Conservation (phyloP, 2,113 vertebrate genomes). For the Oenanthe melanoleuca region DNA sequence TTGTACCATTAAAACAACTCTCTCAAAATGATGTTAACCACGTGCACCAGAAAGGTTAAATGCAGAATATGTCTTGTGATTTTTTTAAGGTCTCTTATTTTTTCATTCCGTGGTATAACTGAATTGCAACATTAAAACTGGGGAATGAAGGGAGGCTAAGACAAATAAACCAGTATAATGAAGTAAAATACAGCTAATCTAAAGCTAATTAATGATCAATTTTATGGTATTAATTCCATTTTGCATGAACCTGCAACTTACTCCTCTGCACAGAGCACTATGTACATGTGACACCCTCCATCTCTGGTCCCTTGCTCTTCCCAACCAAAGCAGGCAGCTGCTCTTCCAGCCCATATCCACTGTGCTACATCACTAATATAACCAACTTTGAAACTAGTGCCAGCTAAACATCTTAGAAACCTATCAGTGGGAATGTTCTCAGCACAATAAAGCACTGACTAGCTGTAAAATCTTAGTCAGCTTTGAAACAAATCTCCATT, state of each 20-base stretch:
- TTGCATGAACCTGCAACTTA: background rate
- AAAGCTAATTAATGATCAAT: background rate
- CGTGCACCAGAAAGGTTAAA: background rate
- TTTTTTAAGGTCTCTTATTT: background rate
- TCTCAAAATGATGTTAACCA: background rate
- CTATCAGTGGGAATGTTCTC: background rate
- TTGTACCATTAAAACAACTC: background rate
- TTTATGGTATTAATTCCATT: background rate
- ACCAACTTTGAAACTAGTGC: background rate
- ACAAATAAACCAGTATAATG: background rate
- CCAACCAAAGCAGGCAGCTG: background rate
- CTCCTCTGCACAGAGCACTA: background rate
- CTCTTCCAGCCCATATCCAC: background rate
- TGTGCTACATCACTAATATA: background rate
- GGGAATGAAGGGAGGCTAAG: fast-evolving
- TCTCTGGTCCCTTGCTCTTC: background rate
- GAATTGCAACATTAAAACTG: background rate
- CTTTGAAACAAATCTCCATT: background rate
- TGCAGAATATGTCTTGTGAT: background rate
- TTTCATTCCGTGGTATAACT: background rate
- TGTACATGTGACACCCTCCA: background rate
- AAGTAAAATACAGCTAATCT: background rate
- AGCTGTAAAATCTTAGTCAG: background rate
- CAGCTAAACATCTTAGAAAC: background rate
- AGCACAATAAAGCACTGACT: background rate